A percentile compares a stretch with the other conserved stretches of the same genome.
Evolutionary conservation across 2,113 vertebrate genomes (phyloP).

Genomic region (Delphinus delphis): DNA sequence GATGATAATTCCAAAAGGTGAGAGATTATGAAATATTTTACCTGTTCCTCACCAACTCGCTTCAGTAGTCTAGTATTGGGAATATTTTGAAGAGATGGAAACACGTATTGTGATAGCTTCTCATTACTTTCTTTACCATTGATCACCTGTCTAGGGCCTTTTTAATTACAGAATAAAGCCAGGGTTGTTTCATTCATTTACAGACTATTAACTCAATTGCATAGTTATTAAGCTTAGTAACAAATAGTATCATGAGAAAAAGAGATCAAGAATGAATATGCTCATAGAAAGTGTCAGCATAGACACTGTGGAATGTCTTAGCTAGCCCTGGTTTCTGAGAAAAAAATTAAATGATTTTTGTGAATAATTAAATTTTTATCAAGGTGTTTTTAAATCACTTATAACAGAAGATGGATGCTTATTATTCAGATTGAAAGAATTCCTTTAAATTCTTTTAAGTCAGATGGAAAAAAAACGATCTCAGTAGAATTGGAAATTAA

Average conservation of each 20-base stretch:
- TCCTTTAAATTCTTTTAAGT: background rate
- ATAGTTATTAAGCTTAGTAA: constrained; percentile 38
- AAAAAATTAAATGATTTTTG: background rate
- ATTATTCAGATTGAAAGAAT: background rate
- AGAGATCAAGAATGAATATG: background rate
- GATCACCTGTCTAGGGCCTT: constrained; percentile 52
- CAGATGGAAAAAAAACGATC: background rate
- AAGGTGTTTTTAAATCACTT: background rate
- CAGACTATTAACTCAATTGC: constrained; percentile 63
- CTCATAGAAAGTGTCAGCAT: background rate
- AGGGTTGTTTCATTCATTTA: constrained; percentile 72
- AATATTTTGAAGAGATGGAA: constrained; percentile 57
- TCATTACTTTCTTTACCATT: constrained; percentile 64
- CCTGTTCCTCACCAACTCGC: constrained; percentile 65
- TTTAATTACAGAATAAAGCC: constrained; percentile 68
- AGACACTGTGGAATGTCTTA: background rate
- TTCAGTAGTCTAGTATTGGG: constrained; percentile 68
- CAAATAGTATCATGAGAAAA: background rate
- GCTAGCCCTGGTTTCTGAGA: background rate
- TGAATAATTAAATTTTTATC: constrained; percentile 25
- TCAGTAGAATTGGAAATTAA: background rate
- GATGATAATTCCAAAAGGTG: constrained; percentile 86
- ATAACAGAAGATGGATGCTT: background rate
- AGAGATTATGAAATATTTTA: constrained; percentile 81
- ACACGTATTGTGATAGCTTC: constrained; percentile 37